Base-by-base conservation (phyloP, 2,888 invertebrate genomes). In the Ptychoptera albimana region DNA sequence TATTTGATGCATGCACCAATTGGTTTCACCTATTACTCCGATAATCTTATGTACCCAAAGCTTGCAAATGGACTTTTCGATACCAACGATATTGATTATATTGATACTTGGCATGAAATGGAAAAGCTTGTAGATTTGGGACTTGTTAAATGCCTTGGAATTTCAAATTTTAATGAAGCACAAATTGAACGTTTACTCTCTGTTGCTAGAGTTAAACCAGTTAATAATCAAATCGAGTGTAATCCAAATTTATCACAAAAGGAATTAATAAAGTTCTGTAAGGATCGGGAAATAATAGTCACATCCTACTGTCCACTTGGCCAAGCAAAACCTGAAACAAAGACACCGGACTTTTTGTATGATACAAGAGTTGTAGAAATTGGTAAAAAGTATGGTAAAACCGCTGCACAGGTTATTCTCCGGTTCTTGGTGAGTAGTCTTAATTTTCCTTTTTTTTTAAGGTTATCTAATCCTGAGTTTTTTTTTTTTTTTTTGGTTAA, bases 1-100 rank as follows among this genome's bases (percentile, higher is more conserved):
- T 87, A 79, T 55, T 64, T 89, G 38, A 80, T 89, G 50, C 89
- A 89, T 55, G 80, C 82, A 72, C 89, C 88, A 0, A 73, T 84
- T 58, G 82, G 77, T 0, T 83, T 79, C 52, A 69, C 55, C 49
- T 69, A 51, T 48, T 49, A 57, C 0, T 49, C 57, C 32, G 63
- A 63, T 23, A 49, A 55, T 31, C 54, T 53, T n/a, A 46, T 63
- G 2, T 14, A 48, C 16, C 51, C 51, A 34, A 51, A 48, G 46
- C 44, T 55, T 35, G 44, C 45, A 2, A 45, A 23, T 23, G 23
- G 23, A 23, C 3, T 7, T 5, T 11, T 32, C 2, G 23, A 23
- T 23, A 8, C 66, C 41, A 75, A 77, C 4, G 71, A 78, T 42
- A 73, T 75, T 1, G 83, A 86, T 62, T 84, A 75, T 56, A 56